Evolutionary conservation across 2,888 invertebrate genomes (phyloP).

Genomic region (Amphiduros pacificus): DNA sequence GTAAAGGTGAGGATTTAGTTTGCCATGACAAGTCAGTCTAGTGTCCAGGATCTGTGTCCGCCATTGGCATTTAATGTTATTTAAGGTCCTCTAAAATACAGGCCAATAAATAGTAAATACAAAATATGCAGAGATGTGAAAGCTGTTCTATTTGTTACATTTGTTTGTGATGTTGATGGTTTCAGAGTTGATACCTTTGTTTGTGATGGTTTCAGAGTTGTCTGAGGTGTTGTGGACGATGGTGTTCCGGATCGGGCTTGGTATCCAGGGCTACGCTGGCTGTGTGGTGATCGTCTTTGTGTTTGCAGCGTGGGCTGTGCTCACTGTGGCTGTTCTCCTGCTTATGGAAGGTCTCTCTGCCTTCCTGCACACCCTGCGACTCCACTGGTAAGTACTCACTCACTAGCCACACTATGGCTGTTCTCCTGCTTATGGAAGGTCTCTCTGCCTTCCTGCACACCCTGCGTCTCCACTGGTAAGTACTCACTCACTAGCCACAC

Average conservation of each 20-base stretch:
- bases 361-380: conserved; percentile 95
- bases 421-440: conserved; percentile 98
- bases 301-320: conserved; percentile 90
- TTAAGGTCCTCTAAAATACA: no score
- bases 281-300: conserved; percentile 74
- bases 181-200: no score
- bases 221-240: conserved; percentile 83
- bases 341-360: conserved; percentile 99
- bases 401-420: conserved; percentile 73
- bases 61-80: no score
- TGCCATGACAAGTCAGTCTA: no score
- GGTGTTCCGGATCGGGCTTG: conserved; percentile 82
- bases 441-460: conserved; percentile 98
- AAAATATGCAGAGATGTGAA: no score
- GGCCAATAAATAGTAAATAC: no score
- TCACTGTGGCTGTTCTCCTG: conserved; percentile 92
- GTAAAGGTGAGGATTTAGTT: no score
- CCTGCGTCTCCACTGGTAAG: conserved; percentile 91
- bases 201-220: conserved; percentile 70
- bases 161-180: no score
- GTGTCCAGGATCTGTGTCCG: no score
- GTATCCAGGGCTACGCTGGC: conserved; percentile 65
- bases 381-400: conserved; percentile 79
- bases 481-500: conserved; percentile 17
- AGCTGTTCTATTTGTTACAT: no score